These are phyloP conservation scores for Rhinichthys osculus DNA, from an alignment of 2,797 vertebrate genomes.

Conservation along the genomic window DNA sequence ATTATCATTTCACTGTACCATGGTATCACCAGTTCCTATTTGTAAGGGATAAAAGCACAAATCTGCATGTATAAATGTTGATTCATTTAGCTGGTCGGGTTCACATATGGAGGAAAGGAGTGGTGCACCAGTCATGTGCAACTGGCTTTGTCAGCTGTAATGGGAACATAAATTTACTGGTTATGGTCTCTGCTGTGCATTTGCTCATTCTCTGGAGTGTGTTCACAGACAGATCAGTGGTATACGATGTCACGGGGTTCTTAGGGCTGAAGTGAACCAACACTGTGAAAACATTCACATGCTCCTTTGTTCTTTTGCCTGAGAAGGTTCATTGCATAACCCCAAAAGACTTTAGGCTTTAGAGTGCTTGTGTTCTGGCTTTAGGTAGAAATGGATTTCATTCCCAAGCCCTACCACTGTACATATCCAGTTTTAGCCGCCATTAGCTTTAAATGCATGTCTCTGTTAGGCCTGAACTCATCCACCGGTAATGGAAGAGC, in stretches of 20 bases:
- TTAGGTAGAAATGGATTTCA: conserved; percentile 23
- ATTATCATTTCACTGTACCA: background rate
- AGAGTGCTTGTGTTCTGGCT: conserved; percentile 28
- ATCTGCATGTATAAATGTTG: background rate
- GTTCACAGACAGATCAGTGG: conserved; percentile 42
- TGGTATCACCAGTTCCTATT: background rate
- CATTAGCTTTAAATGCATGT: conserved; percentile 31
- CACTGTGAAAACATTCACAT: conserved; percentile 64
- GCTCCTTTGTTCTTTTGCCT: conserved; percentile 32
- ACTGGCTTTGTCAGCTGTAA: conserved; percentile 70
- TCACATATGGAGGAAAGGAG: conserved; percentile 63
- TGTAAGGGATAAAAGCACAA: background rate
- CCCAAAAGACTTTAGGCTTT: conserved; percentile 20
- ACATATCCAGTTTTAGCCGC: conserved; percentile 11
- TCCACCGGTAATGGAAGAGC: conserved; percentile 22
- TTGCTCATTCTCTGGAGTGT: conserved; percentile 66
- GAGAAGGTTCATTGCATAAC: conserved; percentile 8
- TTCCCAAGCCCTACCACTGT: conserved; percentile 17
- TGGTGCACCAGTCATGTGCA: conserved; percentile 69
- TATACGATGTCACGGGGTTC: conserved; percentile 62
- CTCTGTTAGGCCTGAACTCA: conserved; percentile 34
- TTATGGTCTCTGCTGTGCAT: conserved; percentile 68
- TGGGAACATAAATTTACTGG: conserved; percentile 68
- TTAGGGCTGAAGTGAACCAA: conserved; percentile 57
- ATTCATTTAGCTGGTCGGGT: conserved; percentile 2